Percentiles rank a stretch among this genome's conserved stretches.
These are phyloP conservation scores for Adelphocoris suturalis DNA, from an alignment of 2,888 invertebrate species.

Conservation along the genomic window DNA sequence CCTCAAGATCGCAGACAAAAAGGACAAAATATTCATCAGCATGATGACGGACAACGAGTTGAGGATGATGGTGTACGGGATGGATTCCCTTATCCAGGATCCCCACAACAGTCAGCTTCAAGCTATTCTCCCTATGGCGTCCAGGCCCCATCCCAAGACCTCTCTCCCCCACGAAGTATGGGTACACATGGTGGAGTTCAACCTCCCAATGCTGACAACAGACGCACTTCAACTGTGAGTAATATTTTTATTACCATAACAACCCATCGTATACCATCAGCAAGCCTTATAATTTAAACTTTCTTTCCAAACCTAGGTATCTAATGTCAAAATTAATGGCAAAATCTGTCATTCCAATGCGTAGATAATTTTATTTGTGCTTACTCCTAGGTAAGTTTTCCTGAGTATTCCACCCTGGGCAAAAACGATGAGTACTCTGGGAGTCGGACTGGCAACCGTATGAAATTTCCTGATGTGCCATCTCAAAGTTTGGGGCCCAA, in stretches of 20 bases:
- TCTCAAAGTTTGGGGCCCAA: slow-evolving; percentile 40
- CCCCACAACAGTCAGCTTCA: slow-evolving; percentile 22
- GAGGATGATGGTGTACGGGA: slow-evolving; percentile 13
- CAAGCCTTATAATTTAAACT: neutral
- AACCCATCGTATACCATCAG: no score
- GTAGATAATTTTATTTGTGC: no score
- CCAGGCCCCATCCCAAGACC: neutral
- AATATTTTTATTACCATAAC: neutral
- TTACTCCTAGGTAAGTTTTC: neutral
- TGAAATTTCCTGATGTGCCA: slow-evolving; percentile 45
- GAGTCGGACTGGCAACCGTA: neutral
- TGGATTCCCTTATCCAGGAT: neutral
- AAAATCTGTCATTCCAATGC: no score
- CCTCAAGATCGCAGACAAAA: slow-evolving; percentile 35
- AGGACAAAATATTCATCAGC: slow-evolving; percentile 37
- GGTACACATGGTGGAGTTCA: slow-evolving; percentile 57
- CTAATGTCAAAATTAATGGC: no score
- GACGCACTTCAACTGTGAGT: neutral
- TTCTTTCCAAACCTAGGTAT: no score
- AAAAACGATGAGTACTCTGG: neutral
- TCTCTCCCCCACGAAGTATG: slow-evolving; percentile 14
- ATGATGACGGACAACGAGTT: slow-evolving; percentile 45
- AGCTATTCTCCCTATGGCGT: neutral
- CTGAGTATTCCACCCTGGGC: neutral
- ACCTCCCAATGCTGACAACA: slow-evolving; percentile 36